Conservation (phyloP, 2,113 vertebrate genomes). For the Pleuronectes platessa region DNA sequence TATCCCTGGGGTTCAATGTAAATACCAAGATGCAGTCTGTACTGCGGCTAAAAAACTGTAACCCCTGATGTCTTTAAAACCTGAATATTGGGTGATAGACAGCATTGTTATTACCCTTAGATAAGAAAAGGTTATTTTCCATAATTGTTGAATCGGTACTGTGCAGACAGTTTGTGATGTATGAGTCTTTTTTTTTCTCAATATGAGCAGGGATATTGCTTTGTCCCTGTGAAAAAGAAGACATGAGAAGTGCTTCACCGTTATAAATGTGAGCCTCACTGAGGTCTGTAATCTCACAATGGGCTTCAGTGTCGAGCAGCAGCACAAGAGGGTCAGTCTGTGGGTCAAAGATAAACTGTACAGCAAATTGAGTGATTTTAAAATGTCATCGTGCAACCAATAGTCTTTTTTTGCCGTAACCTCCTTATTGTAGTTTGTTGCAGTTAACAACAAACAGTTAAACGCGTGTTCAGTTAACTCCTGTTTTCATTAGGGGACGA, state of each 20-base stretch:
- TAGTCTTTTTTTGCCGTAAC: neutral
- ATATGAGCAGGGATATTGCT: neutral
- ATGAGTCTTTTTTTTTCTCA: neutral
- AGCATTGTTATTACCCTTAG: neutral
- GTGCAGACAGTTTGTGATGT: neutral
- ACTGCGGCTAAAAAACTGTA: too few species aligned
- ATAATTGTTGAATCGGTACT: neutral
- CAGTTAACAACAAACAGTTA: neutral
- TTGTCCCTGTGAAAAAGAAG: neutral
- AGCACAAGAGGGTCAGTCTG: neutral
- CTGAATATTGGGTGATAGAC: neutral
- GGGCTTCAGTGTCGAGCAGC: neutral
- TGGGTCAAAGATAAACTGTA: neutral
- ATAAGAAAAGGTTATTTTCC: neutral
- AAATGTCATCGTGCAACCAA: neutral
- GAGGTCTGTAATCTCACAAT: neutral
- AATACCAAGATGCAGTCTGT: too few species aligned
- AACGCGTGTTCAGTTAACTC: neutral
- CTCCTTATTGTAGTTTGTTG: neutral
- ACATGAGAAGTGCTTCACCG: neutral
- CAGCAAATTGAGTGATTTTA: neutral
- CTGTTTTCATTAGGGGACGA: conserved; percentile 43
- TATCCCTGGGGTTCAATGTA: too few species aligned
- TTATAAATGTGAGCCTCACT: neutral
- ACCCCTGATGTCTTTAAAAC: neutral